Evolutionary conservation across 2,888 invertebrate genomes (phyloP).

Genomic region (Drosophila seclusa): DNA sequence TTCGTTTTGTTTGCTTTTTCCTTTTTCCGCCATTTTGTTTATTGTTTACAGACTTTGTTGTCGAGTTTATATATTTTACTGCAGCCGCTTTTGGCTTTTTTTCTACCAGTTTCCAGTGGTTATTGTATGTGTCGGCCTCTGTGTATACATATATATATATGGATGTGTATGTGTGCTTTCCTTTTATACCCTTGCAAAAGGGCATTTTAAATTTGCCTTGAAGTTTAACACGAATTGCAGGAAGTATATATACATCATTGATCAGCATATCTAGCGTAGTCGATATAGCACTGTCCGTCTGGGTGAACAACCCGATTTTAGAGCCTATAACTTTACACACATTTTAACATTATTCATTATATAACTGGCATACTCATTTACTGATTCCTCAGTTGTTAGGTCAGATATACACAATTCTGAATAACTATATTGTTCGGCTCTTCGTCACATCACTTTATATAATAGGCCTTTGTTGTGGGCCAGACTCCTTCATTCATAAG

Average conservation of each 20-base stretch:
- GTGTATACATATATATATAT: neutral
- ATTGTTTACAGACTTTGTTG: conserved; percentile 78
- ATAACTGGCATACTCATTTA: neutral
- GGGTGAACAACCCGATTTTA: neutral
- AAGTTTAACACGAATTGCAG: neutral
- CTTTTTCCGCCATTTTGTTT: conserved; percentile 72
- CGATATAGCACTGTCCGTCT: neutral
- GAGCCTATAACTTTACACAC: neutral
- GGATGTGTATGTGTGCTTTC: conserved; percentile 8
- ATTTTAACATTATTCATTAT: neutral
- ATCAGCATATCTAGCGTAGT: neutral
- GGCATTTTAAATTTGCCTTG: neutral
- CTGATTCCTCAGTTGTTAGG: neutral
- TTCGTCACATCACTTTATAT: neutral
- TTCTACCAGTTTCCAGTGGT: conserved; percentile 43
- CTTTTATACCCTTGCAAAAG: conserved; percentile 12
- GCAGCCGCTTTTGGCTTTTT: conserved; percentile 59
- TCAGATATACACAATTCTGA: neutral
- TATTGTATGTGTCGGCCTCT: conserved; percentile 14
- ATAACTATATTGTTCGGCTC: neutral
- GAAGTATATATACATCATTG: neutral
- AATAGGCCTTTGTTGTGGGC: too few relatives aligned
- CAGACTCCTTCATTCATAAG: too few relatives aligned
- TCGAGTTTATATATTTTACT: conserved; percentile 71
- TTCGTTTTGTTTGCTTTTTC: conserved; percentile 35